Evolutionary conservation across 2,888 invertebrate species (phyloP).

Genomic region (Xestoiulus laeticollis): DNA sequence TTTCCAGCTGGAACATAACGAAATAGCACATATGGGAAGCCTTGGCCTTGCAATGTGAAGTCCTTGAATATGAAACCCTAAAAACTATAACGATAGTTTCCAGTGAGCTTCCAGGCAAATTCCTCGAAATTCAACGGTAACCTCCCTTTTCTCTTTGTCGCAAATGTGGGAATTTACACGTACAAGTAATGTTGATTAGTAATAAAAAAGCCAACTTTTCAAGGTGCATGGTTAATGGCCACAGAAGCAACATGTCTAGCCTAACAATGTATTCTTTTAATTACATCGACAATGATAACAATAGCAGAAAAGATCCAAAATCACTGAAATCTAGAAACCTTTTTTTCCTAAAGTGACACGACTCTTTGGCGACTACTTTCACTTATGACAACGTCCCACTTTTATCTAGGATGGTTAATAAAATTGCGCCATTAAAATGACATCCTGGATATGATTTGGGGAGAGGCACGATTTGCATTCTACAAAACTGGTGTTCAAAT

Average conservation of each 20-base stretch:
- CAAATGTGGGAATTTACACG: not conserved
- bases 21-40: not conserved
- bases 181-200: not conserved
- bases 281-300: too few relatives aligned
- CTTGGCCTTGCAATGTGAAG: not conserved
- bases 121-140: not conserved
- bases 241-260: not conserved
- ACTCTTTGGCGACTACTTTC: too few relatives aligned
- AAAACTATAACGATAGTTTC: not conserved
- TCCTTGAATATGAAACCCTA: not conserved
- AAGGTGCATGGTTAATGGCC: not conserved
- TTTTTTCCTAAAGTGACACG: too few relatives aligned
- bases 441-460: not conserved
- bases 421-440: not conserved
- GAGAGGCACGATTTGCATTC: not conserved
- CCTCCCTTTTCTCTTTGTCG: not conserved
- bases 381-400: not conserved
- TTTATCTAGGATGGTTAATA: not conserved
- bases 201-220: not conserved
- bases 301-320: too few relatives aligned
- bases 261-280: too few relatives aligned
- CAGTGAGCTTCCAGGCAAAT: not conserved
- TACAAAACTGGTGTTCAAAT: not conserved
- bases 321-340: too few relatives aligned
- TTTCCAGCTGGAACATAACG: not conserved